Base-by-base conservation (phyloP, 2,888 invertebrate species). In the Nomada flava region DNA sequence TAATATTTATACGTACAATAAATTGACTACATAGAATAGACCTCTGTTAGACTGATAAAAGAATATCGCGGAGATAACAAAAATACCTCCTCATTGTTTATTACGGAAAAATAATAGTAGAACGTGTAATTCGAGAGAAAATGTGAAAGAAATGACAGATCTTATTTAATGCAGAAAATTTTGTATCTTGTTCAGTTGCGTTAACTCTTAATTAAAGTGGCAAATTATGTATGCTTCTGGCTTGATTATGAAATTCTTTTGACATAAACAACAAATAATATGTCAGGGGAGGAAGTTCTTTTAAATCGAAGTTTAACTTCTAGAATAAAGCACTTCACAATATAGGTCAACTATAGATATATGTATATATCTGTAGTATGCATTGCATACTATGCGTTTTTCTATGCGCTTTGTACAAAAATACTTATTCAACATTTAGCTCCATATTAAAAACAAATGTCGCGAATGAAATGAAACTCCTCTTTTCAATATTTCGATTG, bases 401-500 rank as follows among this genome's bases (percentile, higher is more conserved):
- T 64, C 59, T 69, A 76, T 79, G 64, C 76, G 59, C 29, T 79
- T 70, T 65, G 65, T 63, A 60, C 26, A 47, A 77, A 79, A 76
- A 69, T 79, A 79, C 59, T 53, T 57, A 69, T 44, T 57, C 29
- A 64, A 15, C 52, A 52, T 57, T 36, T 57, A 52, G 29, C 57
- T 59, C 29, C 64, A 64, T 69, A 74, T 57, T 50, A 63, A 65
- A 72, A 69, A 70, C n/a, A 52, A 74, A 68, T 64, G 23, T 65
- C 23, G 47, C 42, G 55, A 50, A 70, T 62, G 63, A 76, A 73
- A 47, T 42, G 72, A 79, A 79, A 85, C 76, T 72, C 74, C 55
- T 50, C 69, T 79, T 79, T 73, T 68, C 26, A 42, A 53, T 23
- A 67, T 59, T 63, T 75, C 63, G 60, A 10, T 9, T 50, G 62